Percentiles rank a stretch among this genome's conserved stretches.
These are phyloP conservation scores for Saccostrea cuccullata DNA, from an alignment of 1,140 invertebrate species.

Conservation along the genomic window DNA sequence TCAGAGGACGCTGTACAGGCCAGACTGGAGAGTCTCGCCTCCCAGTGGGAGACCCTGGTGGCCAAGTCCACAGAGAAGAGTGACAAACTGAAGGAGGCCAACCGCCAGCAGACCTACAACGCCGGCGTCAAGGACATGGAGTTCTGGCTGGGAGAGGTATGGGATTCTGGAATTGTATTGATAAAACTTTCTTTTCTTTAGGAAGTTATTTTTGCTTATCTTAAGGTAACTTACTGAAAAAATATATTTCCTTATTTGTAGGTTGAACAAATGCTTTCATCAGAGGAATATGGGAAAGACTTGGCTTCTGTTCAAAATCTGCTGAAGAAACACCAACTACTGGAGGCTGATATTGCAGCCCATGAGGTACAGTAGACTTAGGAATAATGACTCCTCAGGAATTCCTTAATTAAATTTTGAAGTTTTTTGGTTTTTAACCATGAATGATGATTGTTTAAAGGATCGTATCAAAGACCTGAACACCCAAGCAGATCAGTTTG, in stretches of 20 bases:
- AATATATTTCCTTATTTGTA: slow-evolving; percentile 51
- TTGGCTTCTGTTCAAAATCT: slow-evolving; percentile 99
- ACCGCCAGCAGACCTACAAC: slow-evolving; percentile 99
- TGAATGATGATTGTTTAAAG: too few species aligned
- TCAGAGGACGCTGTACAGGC: slow-evolving; percentile 81
- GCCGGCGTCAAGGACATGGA: slow-evolving; percentile 99
- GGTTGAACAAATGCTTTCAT: slow-evolving; percentile 94
- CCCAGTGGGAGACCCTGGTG: slow-evolving; percentile 99
- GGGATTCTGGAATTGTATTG: background rate
- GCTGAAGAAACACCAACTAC: slow-evolving; percentile 98
- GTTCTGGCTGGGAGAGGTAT: slow-evolving; percentile 99
- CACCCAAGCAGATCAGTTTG: slow-evolving; percentile 78
- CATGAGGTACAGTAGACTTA: slow-evolving; percentile 69
- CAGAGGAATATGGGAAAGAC: slow-evolving; percentile 99
- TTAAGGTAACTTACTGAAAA: too few species aligned
- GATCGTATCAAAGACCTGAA: slow-evolving; percentile 93
- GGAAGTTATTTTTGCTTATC: too few species aligned
- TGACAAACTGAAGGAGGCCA: slow-evolving; percentile 98
- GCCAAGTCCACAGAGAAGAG: slow-evolving; percentile 99
- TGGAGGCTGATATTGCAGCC: slow-evolving; percentile 95
- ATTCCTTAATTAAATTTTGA: background rate
- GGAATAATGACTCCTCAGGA: background rate
- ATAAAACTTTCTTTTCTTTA: background rate
- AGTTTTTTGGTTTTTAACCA: too few species aligned
- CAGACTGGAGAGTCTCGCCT: slow-evolving; percentile 94